Evolutionary conservation across 2,888 invertebrate species (phyloP).

Genomic region (Sphaerophoria rueppellii): DNA sequence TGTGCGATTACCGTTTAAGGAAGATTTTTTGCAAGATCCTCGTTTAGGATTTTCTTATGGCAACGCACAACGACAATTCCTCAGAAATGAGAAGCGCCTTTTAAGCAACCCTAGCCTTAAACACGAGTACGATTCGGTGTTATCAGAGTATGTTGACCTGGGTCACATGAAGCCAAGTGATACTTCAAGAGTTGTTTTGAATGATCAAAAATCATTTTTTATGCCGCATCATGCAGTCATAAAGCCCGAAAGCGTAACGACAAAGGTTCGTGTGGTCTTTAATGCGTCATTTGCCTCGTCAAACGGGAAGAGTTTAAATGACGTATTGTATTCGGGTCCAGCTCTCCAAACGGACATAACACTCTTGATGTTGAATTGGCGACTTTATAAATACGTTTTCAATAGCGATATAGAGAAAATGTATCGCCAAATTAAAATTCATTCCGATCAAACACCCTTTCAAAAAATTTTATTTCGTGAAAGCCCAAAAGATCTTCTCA

Average conservation of each 20-base stretch:
- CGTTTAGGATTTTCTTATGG: background rate
- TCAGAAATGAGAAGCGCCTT: background rate
- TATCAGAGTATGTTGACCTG: background rate
- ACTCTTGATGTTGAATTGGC: background rate
- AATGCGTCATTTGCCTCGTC: background rate
- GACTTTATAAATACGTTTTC: constrained; percentile 10
- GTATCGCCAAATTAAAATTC: constrained; percentile 7
- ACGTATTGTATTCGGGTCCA: background rate
- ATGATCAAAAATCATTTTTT: background rate
- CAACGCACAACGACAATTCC: background rate
- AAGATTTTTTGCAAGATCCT: background rate
- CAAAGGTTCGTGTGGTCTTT: background rate
- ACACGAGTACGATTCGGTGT: background rate
- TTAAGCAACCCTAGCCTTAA: background rate
- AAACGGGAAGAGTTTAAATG: background rate
- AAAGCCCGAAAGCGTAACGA: background rate
- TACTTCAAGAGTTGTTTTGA: background rate
- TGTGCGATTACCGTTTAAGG: constrained; percentile 11
- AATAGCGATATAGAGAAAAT: constrained; percentile 12
- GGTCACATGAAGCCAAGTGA: background rate
- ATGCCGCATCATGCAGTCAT: constrained; percentile 6
- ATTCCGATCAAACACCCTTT: constrained; percentile 11
- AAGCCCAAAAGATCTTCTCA: background rate
- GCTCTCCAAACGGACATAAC: constrained; percentile 10
- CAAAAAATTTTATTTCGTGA: constrained; percentile 4